Percentiles rank a stretch among this genome's conserved stretches.
These are phyloP conservation scores for Vandiemenella viatica DNA, from an alignment of 2,888 invertebrate genomes.

Conservation along the genomic window DNA sequence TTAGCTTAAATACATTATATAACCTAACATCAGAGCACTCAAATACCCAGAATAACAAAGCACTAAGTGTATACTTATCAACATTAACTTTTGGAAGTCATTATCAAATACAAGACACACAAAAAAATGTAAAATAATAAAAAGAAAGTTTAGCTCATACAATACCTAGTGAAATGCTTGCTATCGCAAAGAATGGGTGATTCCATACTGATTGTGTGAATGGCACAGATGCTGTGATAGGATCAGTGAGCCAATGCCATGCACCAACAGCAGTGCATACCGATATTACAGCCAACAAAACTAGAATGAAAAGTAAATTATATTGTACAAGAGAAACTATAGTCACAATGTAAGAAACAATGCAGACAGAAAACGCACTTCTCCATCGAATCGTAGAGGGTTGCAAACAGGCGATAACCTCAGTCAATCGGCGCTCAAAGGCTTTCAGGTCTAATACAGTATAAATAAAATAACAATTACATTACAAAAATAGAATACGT, in stretches of 20 bases:
- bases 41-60: no score
- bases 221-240: slow-evolving; percentile 79
- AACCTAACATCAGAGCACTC: no score
- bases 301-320: slow-evolving; percentile 35
- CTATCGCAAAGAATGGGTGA: slow-evolving; percentile 87
- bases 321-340: not conserved
- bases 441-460: slow-evolving; percentile 79
- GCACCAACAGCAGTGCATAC: slow-evolving; percentile 87
- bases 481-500: not conserved
- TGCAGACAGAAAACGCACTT: slow-evolving; percentile 62
- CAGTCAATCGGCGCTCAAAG: slow-evolving; percentile 90
- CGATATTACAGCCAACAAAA: slow-evolving; percentile 71
- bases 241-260: slow-evolving; percentile 92
- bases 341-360: not conserved
- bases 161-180: slow-evolving; percentile 63
- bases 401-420: slow-evolving; percentile 90
- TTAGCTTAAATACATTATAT: no score
- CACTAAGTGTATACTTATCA: no score
- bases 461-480: slow-evolving; percentile 14
- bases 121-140: not conserved
- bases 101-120: not conserved
- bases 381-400: slow-evolving; percentile 92
- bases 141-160: not conserved
- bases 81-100: no score
- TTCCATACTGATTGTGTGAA: slow-evolving; percentile 82